These are phyloP conservation scores for Nothura maculosa DNA, from an alignment of 2,797 vertebrate genomes.

Conservation along the genomic window DNA sequence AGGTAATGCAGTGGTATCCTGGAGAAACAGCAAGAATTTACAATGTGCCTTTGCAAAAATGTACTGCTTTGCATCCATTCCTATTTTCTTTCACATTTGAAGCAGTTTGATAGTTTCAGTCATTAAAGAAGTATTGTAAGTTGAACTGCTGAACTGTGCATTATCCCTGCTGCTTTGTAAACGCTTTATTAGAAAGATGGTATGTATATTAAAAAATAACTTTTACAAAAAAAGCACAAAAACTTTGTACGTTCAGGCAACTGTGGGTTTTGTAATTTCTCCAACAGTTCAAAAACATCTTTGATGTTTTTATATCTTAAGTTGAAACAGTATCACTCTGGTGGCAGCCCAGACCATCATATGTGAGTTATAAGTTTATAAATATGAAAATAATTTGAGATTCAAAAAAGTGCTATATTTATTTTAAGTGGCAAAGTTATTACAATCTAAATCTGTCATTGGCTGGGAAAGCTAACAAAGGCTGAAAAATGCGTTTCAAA, in stretches of 20 bases:
- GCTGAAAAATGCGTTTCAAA: slow-evolving; percentile 38
- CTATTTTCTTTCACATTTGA: background rate
- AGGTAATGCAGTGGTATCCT: background rate
- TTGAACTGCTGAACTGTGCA: slow-evolving; percentile 59
- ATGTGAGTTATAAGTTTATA: slow-evolving; percentile 67
- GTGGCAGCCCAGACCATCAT: slow-evolving; percentile 28
- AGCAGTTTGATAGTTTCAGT: slow-evolving; percentile 16
- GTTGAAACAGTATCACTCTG: slow-evolving; percentile 59
- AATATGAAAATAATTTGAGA: slow-evolving; percentile 63
- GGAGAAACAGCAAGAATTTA: slow-evolving; percentile 9
- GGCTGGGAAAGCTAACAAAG: slow-evolving; percentile 42
- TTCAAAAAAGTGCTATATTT: slow-evolving; percentile 33
- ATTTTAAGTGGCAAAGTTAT: slow-evolving; percentile 66
- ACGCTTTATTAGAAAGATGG: slow-evolving; percentile 39
- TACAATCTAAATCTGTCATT: slow-evolving; percentile 48
- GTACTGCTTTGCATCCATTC: background rate
- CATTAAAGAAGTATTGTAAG: background rate
- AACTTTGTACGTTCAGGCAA: background rate
- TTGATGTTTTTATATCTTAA: slow-evolving; percentile 74
- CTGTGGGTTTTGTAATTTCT: slow-evolving; percentile 59
- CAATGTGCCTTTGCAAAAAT: background rate
- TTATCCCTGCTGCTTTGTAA: background rate
- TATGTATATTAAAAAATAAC: slow-evolving; percentile 20
- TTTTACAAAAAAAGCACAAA: background rate
- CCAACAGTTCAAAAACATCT: slow-evolving; percentile 71